Evolutionary conservation across 2,888 invertebrate genomes (phyloP), one percentile per base, ranked within the genome.

Genomic region (Xiphydria camelus): DNA sequence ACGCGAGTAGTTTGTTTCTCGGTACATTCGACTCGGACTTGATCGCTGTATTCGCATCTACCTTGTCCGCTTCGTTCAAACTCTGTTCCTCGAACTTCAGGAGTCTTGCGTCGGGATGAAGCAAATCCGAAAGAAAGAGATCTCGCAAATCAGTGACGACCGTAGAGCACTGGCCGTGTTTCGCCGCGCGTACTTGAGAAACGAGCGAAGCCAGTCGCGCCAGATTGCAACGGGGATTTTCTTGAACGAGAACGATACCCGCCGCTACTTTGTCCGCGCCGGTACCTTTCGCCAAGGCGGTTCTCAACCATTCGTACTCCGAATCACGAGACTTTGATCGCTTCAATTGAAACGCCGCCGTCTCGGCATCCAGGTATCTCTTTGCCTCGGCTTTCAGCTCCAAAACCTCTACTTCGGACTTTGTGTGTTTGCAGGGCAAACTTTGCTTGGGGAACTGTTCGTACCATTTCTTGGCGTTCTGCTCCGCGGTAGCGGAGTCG

Each of bases 181-280:
- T 88, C 1, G 85, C 83, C 26, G 88, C 87, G 77, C 87, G 87
- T 0, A 91, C 87, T 82, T 88, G 87, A 48, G 81, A 82, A 14
- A 94, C 80, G 9, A 95, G 76, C 61, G 83, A 84, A 43, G 83
- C 82, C 15, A 94, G 70, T 20, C 85, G 83, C 7, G 81, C 74
- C 35, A 94, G 73, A 71, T 87, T 89, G 70, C 88, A 88, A n/a
- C 91, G 78, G 0, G 93, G 91, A 58, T 86, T 87, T 64, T 92
- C 88, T 80, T 93, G 88, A 49, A 94, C 84, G 17, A 88, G 77
- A 17, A 95, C 80, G 4, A 88, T 87, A 46, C 87, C 84, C 0
- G 94, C 94, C 2, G 94, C 93, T 45, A 93, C 83, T 78, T 88
- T 89, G 75, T 95, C 95, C 1, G 86, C 83, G 0, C 87, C 82